These are phyloP conservation scores for Notodonta dromedarius DNA, from an alignment of 2,888 invertebrate genomes.

Conservation along the genomic window DNA sequence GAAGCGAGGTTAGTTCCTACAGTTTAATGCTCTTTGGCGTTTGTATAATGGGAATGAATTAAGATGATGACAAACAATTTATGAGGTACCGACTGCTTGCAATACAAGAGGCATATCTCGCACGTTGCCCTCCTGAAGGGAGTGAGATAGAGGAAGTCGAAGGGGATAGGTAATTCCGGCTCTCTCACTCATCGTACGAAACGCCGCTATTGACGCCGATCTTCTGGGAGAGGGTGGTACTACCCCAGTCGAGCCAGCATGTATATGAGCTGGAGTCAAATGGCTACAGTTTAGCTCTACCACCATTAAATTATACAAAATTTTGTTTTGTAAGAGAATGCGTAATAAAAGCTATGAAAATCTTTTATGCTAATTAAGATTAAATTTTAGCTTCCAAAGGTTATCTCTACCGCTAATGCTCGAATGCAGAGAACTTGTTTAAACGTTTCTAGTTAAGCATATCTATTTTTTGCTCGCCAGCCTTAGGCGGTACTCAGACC, in stretches of 20 bases:
- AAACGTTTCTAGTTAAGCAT: slow-evolving; percentile 37
- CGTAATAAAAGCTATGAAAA: slow-evolving; percentile 10
- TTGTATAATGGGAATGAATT: slow-evolving; percentile 23
- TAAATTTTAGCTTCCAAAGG: not conserved
- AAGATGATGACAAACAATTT: slow-evolving; percentile 24
- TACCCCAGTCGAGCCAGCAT: no score
- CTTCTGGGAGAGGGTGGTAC: no score
- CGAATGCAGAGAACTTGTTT: slow-evolving; percentile 34
- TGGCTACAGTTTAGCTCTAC: no score
- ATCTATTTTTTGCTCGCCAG: slow-evolving; percentile 48
- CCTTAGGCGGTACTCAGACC: slow-evolving; percentile 60
- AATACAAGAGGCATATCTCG: no score
- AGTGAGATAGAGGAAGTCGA: no score
- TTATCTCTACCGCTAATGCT: slow-evolving; percentile 15
- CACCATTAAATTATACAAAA: not conserved
- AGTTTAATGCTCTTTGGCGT: slow-evolving; percentile 47
- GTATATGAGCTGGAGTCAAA: no score
- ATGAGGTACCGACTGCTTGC: no score
- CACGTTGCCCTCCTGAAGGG: no score
- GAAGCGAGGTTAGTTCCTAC: slow-evolving; percentile 60
- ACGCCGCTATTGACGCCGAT: no score
- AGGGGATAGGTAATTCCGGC: no score
- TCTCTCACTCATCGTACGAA: no score
- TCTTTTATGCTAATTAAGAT: not conserved
- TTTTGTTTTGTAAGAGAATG: slow-evolving; percentile 11